Percentiles rank a stretch among this genome's conserved stretches.
Conservation (phyloP, 2,888 invertebrate genomes). For the Drosophila maculinotata region DNA sequence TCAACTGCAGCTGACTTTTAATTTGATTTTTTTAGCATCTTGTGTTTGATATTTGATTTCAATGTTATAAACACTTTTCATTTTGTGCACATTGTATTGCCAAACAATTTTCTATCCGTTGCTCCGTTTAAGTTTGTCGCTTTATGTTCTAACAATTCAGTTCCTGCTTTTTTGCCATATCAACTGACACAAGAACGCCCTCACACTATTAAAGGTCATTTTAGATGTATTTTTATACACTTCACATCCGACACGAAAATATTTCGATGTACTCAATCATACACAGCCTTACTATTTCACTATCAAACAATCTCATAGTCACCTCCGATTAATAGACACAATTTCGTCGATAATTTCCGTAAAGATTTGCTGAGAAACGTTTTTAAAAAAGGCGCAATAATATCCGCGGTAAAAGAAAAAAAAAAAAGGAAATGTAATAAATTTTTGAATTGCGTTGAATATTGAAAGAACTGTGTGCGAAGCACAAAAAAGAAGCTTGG, state of each 20-base stretch:
- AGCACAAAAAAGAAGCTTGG: conserved; percentile 10
- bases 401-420: not conserved
- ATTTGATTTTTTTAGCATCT: conserved; percentile 8
- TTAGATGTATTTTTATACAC: not conserved
- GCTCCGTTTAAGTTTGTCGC: not conserved
- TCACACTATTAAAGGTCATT: conserved; percentile 2
- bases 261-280: not conserved
- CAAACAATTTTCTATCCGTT: not conserved
- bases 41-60: conserved; percentile 13
- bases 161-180: not conserved
- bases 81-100: no score
- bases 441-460: conserved; percentile 49
- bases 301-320: not conserved
- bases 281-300: not conserved
- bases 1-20: not conserved
- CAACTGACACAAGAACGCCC: not conserved
- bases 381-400: not conserved
- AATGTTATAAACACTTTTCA: not conserved
- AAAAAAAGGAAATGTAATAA: conserved; percentile 5
- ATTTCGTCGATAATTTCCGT: not conserved
- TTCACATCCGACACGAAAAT: not conserved
- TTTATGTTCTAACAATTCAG: not conserved
- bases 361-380: not conserved
- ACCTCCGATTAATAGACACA: not conserved
- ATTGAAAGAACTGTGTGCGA: conserved; percentile 24